Evolutionary conservation across 2,113 vertebrate species (phyloP).

Genomic region (Diphyllodes magnificus): DNA sequence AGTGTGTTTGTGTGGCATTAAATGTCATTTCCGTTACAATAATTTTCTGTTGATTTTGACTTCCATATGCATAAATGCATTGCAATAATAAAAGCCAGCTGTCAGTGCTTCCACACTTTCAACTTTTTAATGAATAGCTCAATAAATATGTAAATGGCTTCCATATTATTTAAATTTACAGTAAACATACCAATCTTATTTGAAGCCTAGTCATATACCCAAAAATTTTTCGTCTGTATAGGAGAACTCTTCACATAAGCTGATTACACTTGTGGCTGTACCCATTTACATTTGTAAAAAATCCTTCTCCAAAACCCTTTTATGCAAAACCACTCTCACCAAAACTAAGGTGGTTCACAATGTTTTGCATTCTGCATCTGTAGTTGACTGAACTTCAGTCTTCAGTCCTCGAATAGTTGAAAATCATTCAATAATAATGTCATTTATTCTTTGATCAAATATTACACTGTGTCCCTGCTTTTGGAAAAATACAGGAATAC

Average conservation of each 20-base stretch:
- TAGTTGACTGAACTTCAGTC: background rate
- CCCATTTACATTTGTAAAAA: background rate
- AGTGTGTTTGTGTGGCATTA: background rate
- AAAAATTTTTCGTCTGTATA: background rate
- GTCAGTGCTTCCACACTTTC: background rate
- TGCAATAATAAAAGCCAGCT: background rate
- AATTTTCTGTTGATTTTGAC: background rate
- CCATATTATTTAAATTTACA: background rate
- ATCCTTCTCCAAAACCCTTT: background rate
- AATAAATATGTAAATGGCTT: background rate
- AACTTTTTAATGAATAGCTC: background rate
- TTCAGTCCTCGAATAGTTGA: background rate
- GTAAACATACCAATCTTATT: background rate
- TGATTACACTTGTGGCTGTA: background rate
- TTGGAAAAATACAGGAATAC: background rate
- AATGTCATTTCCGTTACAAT: background rate
- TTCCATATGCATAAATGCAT: background rate
- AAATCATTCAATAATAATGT: background rate
- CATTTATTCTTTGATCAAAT: background rate
- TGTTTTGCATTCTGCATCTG: background rate
- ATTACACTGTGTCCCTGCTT: background rate
- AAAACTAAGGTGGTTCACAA: background rate
- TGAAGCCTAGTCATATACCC: background rate
- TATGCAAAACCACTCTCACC: background rate
- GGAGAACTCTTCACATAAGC: background rate